Base-by-base conservation (phyloP, 2,888 invertebrate genomes). In the Epiblema foenella region DNA sequence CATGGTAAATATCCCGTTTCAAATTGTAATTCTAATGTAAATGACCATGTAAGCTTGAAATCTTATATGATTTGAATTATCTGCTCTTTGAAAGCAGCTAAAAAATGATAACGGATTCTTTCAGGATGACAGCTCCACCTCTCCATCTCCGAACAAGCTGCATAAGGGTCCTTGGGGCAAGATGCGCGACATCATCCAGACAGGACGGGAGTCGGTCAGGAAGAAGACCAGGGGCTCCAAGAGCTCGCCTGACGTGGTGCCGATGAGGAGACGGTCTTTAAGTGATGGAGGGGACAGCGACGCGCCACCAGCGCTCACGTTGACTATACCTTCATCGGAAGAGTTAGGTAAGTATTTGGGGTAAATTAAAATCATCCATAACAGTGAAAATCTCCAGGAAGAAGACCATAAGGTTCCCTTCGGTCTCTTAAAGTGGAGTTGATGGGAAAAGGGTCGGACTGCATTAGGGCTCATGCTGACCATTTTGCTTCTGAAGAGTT, bases 111-210 rank as follows among this genome's bases (percentile, higher is more conserved):
- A 24, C 17, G 60, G 8, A 29, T 60, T 72, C 68, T 64, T 71
- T 65, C 77, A 94, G 94, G 93, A 94, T 29, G 94, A 94, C 76
- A 93, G 93, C 69, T 91, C 91, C 33, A 92, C 93, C 0, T 93
- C 91, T 0, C 92, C 93, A 0, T 93, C 94, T 1, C 91, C 93
- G 2, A 93, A 94, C 78, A 94, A 94, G 75, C 87, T 92, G 15
- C 94, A 94, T 84, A 95, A 95, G 82, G 96, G 95, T n/a, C 95
- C 96, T 0, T 97, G 97, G 96, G 95, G 95, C 0, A 96, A 96
- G 86, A 96, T 97, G 92, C 95, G 96, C 75, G 96, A 96, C 79
- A 96, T 97, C 70, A 96, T 97, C 74, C 96, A 96, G 81, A 95
- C 96, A 0, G 94, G 95, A 66, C 94, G 95, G 74, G 96, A 96